Percentiles rank a stretch among this genome's conserved stretches.
Conservation (phyloP, 2,888 invertebrate species). For the Cristatella mucedo region DNA sequence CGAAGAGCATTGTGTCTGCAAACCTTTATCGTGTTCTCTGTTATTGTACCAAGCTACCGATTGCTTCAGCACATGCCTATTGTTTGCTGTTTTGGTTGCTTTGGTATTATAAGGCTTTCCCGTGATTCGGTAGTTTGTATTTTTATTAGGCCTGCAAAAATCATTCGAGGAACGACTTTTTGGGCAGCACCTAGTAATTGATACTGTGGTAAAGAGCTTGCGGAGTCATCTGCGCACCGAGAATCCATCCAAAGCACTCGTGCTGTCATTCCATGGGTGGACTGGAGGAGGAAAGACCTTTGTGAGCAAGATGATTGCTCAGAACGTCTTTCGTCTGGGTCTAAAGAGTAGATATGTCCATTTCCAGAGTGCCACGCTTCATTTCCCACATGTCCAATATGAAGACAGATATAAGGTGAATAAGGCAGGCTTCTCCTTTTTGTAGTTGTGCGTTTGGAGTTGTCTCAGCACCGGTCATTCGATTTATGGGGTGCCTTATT, state of each 20-base stretch:
- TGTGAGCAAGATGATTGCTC: slow-evolving; percentile 36
- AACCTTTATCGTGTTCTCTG: no score
- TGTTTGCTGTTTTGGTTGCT: no score
- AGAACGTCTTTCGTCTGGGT: slow-evolving; percentile 45
- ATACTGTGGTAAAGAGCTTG: slow-evolving; percentile 53
- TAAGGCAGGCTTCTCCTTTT: no score
- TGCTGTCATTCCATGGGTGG: slow-evolving; percentile 82
- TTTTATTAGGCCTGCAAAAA: slow-evolving; percentile 28
- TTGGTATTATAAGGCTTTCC: no score
- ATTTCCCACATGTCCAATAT: slow-evolving; percentile 52
- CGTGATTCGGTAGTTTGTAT: no score
- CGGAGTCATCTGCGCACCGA: slow-evolving; percentile 47
- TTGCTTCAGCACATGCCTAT: no score
- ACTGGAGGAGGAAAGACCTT: slow-evolving; percentile 50
- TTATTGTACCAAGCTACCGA: no score
- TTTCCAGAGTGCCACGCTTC: slow-evolving; percentile 60
- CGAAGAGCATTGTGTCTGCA: no score
- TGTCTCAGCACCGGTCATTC: no score
- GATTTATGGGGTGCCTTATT: no score
- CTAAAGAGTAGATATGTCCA: slow-evolving; percentile 60
- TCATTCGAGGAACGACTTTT: slow-evolving; percentile 31
- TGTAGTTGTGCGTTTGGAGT: no score
- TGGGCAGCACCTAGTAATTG: slow-evolving; percentile 61
- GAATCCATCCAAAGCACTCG: slow-evolving; percentile 61
- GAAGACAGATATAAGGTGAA: slow-evolving; percentile 46